phyloP scores from a whole-genome alignment of 2,113 vertebrate genomes.

The Melanostigma gelatinosum region DNA sequence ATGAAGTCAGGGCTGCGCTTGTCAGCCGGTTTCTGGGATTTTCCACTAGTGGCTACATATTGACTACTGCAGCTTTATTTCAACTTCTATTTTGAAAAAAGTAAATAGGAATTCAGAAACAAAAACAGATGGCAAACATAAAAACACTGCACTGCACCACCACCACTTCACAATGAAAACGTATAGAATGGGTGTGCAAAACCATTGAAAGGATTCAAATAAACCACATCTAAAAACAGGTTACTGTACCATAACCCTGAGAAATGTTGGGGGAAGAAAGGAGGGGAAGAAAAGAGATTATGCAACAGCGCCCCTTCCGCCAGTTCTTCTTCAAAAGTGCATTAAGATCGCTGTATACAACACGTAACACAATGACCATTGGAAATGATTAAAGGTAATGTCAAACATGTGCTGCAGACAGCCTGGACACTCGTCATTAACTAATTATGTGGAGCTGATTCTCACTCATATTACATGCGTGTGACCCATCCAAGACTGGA shows the following conservation, averaged over 20 bases:
- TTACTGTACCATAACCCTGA: slow-evolving; percentile 80
- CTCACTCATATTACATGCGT: neutral
- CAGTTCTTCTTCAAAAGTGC: neutral
- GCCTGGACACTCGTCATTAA: neutral
- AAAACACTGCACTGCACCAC: slow-evolving; percentile 57
- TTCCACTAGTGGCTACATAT: slow-evolving; percentile 20
- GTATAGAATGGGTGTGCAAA: neutral
- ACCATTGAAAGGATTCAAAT: slow-evolving; percentile 2
- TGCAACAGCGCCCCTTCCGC: neutral
- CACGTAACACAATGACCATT: neutral
- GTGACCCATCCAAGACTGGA: neutral
- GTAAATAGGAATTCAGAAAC: neutral
- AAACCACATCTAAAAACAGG: slow-evolving; percentile 35
- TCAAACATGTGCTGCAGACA: slow-evolving; percentile 2
- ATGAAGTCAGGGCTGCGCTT: neutral
- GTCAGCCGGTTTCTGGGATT: neutral
- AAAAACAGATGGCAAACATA: slow-evolving; percentile 6
- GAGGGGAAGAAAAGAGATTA: slow-evolving; percentile 26
- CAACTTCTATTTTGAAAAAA: neutral
- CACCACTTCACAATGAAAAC: slow-evolving; percentile 47
- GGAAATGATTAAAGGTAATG: neutral
- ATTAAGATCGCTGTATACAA: neutral
- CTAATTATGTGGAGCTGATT: neutral
- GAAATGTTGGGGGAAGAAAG: slow-evolving; percentile 59
- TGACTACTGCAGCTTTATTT: slow-evolving; percentile 32